Percentiles rank a stretch among this genome's conserved stretches.
Conservation (phyloP, 2,113 vertebrate species). For the Amphilophus citrinellus region DNA sequence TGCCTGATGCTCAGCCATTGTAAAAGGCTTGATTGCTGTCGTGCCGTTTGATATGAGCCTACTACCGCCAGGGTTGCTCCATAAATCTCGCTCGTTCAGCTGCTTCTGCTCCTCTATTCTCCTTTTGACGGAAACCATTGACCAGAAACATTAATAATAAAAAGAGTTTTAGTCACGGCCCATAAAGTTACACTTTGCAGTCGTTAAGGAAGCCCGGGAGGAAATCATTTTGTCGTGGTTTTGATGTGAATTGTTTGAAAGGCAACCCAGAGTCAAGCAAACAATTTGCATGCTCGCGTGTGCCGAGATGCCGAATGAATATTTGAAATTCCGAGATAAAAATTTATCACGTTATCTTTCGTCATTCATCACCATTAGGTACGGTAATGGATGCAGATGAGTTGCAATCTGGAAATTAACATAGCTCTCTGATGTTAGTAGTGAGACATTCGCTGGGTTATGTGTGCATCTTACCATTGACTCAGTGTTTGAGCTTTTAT, state of each 20-base stretch:
- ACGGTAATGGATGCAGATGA: slow-evolving; percentile 32
- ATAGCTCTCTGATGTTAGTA: slow-evolving; percentile 34
- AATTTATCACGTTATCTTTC: slow-evolving; percentile 24
- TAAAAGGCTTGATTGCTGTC: slow-evolving; percentile 63
- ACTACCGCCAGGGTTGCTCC: slow-evolving; percentile 41
- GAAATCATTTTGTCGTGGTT: slow-evolving; percentile 50
- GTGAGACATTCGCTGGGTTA: slow-evolving; percentile 44
- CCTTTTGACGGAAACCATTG: slow-evolving; percentile 68
- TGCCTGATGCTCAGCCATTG: slow-evolving; percentile 61
- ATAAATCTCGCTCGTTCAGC: slow-evolving; percentile 67
- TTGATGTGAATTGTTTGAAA: slow-evolving; percentile 39
- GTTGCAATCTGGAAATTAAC: slow-evolving; percentile 54
- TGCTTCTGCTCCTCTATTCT: slow-evolving; percentile 48
- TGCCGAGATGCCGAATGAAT: neutral
- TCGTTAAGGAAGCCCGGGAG: slow-evolving; percentile 55
- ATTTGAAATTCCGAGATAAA: slow-evolving; percentile 18
- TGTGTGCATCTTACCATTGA: slow-evolving; percentile 19
- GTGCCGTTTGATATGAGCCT: slow-evolving; percentile 49
- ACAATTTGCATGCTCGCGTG: slow-evolving; percentile 16
- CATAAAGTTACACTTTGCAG: slow-evolving; percentile 71
- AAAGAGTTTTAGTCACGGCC: slow-evolving; percentile 69
- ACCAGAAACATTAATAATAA: slow-evolving; percentile 74
- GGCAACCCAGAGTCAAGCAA: slow-evolving; percentile 16
- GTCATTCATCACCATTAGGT: slow-evolving; percentile 35
- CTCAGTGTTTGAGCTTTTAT: slow-evolving; percentile 32